Percentiles rank a stretch among this genome's conserved stretches.
Conservation (phyloP, 2,113 vertebrate species). For the Cryptomyrus ogoouensis region DNA sequence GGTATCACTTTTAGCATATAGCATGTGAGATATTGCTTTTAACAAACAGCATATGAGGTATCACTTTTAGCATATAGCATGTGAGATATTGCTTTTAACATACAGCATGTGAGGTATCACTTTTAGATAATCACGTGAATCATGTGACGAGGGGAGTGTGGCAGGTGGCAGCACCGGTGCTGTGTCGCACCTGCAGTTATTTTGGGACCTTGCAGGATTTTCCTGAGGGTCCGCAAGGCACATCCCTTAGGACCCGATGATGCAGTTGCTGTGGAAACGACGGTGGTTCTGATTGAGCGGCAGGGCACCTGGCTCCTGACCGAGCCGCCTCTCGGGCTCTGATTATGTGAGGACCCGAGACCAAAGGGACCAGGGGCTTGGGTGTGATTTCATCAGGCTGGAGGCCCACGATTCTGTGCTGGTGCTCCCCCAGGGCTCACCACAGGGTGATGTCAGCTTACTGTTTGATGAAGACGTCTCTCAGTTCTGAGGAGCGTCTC, state of each 20-base stretch:
- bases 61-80: not conserved
- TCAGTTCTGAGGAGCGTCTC: not conserved
- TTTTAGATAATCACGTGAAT: not conserved
- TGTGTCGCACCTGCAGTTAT: not conserved
- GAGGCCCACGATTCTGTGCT: not conserved
- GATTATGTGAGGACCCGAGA: not conserved
- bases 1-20: not conserved
- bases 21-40: no score
- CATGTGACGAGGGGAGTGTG: not conserved
- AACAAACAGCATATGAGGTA: not conserved
- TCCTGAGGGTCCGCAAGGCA: not conserved
- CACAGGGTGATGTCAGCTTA: not conserved
- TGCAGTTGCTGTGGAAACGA: not conserved
- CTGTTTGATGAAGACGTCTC: not conserved
- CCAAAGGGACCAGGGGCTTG: not conserved
- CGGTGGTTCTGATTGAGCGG: not conserved
- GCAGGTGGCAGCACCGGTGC: not conserved
- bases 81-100: not conserved
- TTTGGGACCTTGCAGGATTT: not conserved
- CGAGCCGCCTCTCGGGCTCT: not conserved
- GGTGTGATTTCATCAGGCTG: slow-evolving; percentile 3
- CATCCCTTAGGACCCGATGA: not conserved
- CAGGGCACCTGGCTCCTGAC: not conserved
- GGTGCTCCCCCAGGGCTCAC: not conserved
- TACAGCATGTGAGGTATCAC: not conserved